Conservation (phyloP, 1,140 invertebrate species). For the Platyscapa corneri region DNA sequence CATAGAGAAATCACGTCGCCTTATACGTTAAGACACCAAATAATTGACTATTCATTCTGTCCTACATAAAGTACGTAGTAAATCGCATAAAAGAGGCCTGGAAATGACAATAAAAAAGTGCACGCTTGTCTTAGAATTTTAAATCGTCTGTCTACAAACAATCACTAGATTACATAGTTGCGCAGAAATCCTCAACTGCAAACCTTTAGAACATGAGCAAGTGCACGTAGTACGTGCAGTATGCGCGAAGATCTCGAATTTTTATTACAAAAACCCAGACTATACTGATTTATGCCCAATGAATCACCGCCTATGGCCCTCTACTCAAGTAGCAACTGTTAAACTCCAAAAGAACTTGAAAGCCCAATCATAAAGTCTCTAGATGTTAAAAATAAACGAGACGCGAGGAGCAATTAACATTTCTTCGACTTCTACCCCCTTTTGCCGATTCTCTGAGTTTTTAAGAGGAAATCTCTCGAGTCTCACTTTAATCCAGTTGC, state of each 20-base stretch:
- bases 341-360: slow-evolving; percentile 11
- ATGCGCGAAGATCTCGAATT: neutral
- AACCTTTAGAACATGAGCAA: neutral
- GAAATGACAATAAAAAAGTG: slow-evolving; percentile 13
- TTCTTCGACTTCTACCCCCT: slow-evolving; percentile 2
- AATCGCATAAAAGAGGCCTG: neutral
- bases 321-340: neutral
- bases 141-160: slow-evolving; percentile 1
- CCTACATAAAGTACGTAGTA: slow-evolving; percentile 8
- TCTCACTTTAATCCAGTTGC: neutral
- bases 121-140: slow-evolving; percentile 28
- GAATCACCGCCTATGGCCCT: neutral
- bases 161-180: neutral
- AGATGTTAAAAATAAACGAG: slow-evolving; percentile 48
- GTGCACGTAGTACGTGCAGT: neutral
- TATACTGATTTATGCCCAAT: slow-evolving; percentile 34
- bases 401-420: neutral
- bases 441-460: neutral
- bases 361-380: slow-evolving; percentile 30
- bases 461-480: neutral
- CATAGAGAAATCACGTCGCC: neutral
- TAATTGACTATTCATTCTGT: slow-evolving; percentile 35
- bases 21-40: neutral
- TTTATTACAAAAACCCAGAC: neutral
- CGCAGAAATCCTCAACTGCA: too few relatives aligned